These are phyloP conservation scores for Pseudoips prasinana DNA, from an alignment of 2,888 invertebrate species.

Conservation along the genomic window DNA sequence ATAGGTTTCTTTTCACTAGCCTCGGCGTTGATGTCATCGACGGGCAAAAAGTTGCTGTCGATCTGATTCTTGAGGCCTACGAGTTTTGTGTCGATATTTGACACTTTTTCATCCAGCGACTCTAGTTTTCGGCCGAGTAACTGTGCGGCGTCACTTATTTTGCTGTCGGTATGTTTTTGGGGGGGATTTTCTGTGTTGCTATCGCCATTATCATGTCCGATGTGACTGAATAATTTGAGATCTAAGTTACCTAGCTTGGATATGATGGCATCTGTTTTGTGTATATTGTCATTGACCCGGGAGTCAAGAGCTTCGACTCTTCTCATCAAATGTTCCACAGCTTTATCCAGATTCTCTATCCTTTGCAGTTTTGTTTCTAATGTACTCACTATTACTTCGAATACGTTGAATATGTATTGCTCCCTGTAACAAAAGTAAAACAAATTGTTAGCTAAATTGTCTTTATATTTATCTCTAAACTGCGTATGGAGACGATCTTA, in stretches of 20 bases:
- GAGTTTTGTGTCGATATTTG: constrained; percentile 90
- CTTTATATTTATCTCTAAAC: too few species aligned
- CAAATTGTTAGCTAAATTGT: background rate
- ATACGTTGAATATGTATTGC: constrained; percentile 93
- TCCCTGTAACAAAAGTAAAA: constrained; percentile 85
- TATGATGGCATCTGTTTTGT: constrained; percentile 92
- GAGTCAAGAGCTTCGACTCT: constrained; percentile 91
- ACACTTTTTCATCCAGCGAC: constrained; percentile 91
- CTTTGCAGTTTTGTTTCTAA: constrained; percentile 93
- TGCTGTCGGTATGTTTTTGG: constrained; percentile 36
- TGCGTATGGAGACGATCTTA: too few species aligned
- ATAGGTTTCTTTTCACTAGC: constrained; percentile 94
- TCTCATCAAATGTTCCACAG: constrained; percentile 93
- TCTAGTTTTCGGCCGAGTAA: constrained; percentile 85
- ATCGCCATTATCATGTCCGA: constrained; percentile 61
- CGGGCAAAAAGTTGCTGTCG: constrained; percentile 90
- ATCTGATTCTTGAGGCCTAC: constrained; percentile 90
- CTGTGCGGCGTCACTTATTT: constrained; percentile 64
- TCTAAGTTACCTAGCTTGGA: constrained; percentile 89
- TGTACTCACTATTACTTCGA: constrained; percentile 94
- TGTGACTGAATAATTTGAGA: constrained; percentile 86
- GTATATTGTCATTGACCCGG: constrained; percentile 91
- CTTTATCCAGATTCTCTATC: constrained; percentile 93
- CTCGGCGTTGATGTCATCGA: constrained; percentile 92
- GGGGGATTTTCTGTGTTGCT: constrained; percentile 54